A percentile compares a stretch with the other conserved stretches of the same genome.
These are phyloP conservation scores for Rhagologus leucostigma DNA, from an alignment of 2,113 vertebrate species.

Conservation along the genomic window DNA sequence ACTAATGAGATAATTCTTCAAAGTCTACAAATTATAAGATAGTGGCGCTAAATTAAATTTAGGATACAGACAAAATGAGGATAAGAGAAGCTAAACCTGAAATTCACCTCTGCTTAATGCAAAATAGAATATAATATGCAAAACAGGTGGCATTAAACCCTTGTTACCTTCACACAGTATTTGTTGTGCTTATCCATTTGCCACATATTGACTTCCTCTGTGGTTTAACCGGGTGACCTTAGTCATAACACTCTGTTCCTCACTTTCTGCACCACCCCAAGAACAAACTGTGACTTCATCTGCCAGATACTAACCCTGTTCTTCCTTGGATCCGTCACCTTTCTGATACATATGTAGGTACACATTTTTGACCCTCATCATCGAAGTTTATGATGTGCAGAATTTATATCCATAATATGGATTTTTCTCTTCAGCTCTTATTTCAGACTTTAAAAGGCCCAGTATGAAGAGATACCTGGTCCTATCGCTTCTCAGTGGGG, in stretches of 20 bases:
- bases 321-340: background rate
- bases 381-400: fast-evolving
- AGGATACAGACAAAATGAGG: background rate
- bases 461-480: background rate
- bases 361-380: background rate
- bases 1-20: background rate
- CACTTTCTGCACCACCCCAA: background rate
- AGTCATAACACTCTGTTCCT: background rate
- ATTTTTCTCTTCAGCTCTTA: background rate
- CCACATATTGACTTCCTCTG: background rate
- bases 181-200: background rate
- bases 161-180: background rate
- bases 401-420: background rate
- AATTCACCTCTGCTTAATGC: background rate
- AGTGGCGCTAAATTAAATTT: background rate
- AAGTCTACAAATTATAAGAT: background rate
- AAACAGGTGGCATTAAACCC: background rate
- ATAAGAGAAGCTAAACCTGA: background rate
- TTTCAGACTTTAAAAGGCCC: background rate
- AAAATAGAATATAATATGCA: background rate
- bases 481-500: background rate
- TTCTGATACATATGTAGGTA: background rate
- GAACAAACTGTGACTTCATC: background rate
- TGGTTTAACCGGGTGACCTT: background rate
- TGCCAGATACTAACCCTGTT: background rate